A percentile compares a stretch with the other conserved stretches of the same genome.
Evolutionary conservation across 2,888 invertebrate species (phyloP).

Genomic region (Ptycholaimellus sp.): DNA sequence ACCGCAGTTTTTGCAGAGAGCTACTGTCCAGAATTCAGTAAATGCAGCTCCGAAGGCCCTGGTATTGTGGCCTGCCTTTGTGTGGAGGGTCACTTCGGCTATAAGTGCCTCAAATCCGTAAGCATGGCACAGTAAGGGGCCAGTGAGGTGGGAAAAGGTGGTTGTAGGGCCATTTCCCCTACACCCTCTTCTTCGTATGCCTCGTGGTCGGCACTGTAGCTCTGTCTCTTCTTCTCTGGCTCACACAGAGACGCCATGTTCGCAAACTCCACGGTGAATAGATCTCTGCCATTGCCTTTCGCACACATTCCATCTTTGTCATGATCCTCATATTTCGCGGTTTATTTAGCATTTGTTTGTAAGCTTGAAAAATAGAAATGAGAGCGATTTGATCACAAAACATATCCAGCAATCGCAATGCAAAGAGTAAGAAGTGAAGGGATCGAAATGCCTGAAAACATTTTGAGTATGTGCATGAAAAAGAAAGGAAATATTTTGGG

Average conservation of each 20-base stretch:
- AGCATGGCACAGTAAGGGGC: background rate
- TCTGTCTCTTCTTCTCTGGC: background rate
- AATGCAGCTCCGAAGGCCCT: background rate
- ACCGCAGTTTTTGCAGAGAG: background rate
- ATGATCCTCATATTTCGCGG: no score
- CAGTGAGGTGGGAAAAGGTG: background rate
- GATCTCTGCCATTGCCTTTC: background rate
- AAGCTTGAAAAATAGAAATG: no score
- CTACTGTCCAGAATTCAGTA: background rate
- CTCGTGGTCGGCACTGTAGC: background rate
- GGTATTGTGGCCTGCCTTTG: constrained; percentile 1
- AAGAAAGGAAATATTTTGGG: no score
- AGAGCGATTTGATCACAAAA: no score
- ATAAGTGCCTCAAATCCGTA: background rate
- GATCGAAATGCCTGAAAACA: no score
- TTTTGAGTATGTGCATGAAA: no score
- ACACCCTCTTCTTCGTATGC: background rate
- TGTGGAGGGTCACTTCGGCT: background rate
- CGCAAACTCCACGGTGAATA: background rate
- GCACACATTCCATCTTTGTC: no score
- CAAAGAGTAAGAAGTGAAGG: no score
- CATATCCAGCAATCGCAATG: no score
- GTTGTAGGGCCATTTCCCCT: background rate
- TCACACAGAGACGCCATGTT: background rate
- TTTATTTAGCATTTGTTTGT: no score